Evolutionary conservation across 2,797 vertebrate genomes (phyloP).

Genomic region (Myripristis jacobus): DNA sequence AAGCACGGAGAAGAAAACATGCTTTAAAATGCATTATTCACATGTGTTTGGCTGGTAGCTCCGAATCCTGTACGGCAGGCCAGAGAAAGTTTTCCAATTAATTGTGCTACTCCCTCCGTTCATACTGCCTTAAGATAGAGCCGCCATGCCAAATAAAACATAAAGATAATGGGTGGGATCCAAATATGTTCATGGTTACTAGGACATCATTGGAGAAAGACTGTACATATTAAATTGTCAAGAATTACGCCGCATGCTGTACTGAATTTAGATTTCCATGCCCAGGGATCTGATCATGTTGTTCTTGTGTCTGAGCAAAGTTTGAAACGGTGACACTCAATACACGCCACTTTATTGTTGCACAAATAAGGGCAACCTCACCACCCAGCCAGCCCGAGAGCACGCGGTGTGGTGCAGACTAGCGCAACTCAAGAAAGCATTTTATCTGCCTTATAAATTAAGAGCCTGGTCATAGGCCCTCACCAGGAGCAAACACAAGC

Average conservation of each 20-base stretch:
- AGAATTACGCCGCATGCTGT: background rate
- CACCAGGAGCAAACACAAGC: slow-evolving; percentile 74
- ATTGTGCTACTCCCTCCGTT: slow-evolving; percentile 31
- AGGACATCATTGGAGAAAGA: slow-evolving; percentile 17
- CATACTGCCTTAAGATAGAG: slow-evolving; percentile 6
- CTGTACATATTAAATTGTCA: slow-evolving; percentile 2
- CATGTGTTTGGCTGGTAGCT: slow-evolving; percentile 21
- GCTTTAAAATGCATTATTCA: slow-evolving; percentile 57
- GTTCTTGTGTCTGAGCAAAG: background rate
- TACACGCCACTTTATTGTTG: slow-evolving; percentile 36
- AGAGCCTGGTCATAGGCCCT: slow-evolving; percentile 57
- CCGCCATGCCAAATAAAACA: slow-evolving; percentile 36
- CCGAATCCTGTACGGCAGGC: background rate
- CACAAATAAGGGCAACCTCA: slow-evolving; percentile 18
- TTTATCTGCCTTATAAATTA: slow-evolving; percentile 83
- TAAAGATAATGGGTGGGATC: slow-evolving; percentile 10
- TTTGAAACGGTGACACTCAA: slow-evolving; percentile 12
- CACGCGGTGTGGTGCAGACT: slow-evolving; percentile 19
- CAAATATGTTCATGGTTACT: slow-evolving; percentile 26
- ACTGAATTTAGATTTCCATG: slow-evolving; percentile 3
- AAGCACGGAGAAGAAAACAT: slow-evolving; percentile 35
- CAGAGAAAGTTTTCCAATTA: slow-evolving; percentile 42
- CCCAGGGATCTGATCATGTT: background rate
- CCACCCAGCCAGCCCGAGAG: slow-evolving; percentile 18
- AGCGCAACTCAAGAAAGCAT: slow-evolving; percentile 73